Conservation (phyloP, 2,797 vertebrate genomes). For the Cirrhinus molitorella region DNA sequence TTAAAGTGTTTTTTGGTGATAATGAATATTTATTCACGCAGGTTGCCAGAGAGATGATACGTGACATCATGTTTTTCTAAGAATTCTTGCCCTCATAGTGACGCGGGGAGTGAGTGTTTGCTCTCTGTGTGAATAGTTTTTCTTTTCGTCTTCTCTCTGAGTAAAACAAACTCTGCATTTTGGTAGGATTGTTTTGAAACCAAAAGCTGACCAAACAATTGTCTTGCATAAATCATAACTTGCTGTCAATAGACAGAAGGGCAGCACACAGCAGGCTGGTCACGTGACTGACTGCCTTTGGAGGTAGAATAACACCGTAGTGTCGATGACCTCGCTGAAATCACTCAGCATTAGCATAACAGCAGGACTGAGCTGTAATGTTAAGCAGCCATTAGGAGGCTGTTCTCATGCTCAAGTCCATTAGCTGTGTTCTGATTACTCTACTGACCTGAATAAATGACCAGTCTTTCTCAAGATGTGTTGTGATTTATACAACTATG, state of each 20-base stretch:
- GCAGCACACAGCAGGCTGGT: conserved; percentile 49
- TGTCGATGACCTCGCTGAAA: conserved; percentile 67
- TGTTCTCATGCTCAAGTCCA: conserved; percentile 29
- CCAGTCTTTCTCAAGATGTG: not conserved
- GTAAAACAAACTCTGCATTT: conserved; percentile 31
- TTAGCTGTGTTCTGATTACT: conserved; percentile 1
- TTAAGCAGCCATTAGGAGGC: not conserved
- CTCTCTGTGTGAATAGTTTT: not conserved
- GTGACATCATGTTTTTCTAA: conserved; percentile 37
- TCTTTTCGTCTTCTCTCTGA: conserved; percentile 17
- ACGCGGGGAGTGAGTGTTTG: conserved; percentile 29
- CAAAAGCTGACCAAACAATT: conserved; percentile 56
- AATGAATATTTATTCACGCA: conserved; percentile 29
- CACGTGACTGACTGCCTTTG: conserved; percentile 61
- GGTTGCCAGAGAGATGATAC: conserved; percentile 11
- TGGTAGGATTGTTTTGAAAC: conserved; percentile 44
- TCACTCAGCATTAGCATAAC: conserved; percentile 66
- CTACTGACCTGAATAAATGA: not conserved
- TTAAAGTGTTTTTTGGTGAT: conserved; percentile 38
- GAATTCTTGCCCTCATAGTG: too few relatives aligned
- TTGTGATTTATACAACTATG: too few relatives aligned
- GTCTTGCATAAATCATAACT: conserved; percentile 51
- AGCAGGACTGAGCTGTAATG: conserved; percentile 61
- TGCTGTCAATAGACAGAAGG: conserved; percentile 43
- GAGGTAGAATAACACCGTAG: conserved; percentile 58